Evolutionary conservation across 2,113 vertebrate genomes (phyloP).

Genomic region (Atrichornis clamosus): DNA sequence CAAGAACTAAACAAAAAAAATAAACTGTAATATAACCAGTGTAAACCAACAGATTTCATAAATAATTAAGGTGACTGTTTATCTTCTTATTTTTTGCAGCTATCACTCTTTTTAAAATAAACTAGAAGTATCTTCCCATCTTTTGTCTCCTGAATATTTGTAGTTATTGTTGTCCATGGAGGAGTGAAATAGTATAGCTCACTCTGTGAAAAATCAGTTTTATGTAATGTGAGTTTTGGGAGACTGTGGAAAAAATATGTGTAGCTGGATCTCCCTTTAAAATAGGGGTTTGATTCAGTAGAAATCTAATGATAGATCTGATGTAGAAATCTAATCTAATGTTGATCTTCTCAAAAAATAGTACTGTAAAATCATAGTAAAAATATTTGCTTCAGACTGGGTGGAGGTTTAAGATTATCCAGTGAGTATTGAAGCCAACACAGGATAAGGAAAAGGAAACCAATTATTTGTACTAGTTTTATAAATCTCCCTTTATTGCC

Average conservation of each 20-base stretch:
- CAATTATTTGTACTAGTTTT: slow-evolving; percentile 54
- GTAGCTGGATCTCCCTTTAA: not conserved
- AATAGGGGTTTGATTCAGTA: not conserved
- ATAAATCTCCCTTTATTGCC: slow-evolving; percentile 56
- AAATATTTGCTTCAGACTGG: not conserved
- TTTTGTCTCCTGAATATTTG: not conserved
- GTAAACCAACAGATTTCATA: not conserved
- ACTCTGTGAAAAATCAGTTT: not conserved
- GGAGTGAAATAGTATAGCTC: not conserved
- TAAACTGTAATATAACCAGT: not conserved
- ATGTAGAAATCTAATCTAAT: not conserved
- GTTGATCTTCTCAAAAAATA: not conserved
- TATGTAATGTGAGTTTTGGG: not conserved
- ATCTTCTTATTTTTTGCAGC: not conserved
- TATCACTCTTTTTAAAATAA: not conserved
- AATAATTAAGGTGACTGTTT: not conserved
- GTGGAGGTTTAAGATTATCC: slow-evolving; percentile 46
- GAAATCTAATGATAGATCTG: not conserved
- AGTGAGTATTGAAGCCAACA: not conserved
- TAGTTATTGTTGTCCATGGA: not conserved
- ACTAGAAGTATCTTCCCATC: not conserved
- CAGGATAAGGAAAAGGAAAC: slow-evolving; percentile 41
- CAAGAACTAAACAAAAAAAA: not conserved
- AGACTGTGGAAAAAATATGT: not conserved
- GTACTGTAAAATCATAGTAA: not conserved